Evolutionary conservation across 2,888 invertebrate genomes (phyloP), one percentile per base, ranked within the genome.

Genomic region (Cyclophora albipunctata): DNA sequence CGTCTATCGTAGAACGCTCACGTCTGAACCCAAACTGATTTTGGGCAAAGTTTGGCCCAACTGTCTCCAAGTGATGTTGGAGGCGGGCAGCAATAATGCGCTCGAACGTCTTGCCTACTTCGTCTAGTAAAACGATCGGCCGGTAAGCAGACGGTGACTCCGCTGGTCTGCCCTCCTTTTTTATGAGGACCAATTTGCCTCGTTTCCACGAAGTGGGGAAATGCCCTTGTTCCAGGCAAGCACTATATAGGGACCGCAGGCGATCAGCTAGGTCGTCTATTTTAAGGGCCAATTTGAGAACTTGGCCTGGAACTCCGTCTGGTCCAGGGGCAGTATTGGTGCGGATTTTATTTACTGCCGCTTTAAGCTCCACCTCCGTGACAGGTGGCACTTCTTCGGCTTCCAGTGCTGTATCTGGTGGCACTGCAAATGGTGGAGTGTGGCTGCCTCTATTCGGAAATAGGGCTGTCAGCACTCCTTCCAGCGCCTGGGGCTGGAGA

Each of bases 221-320:
- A 7, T 42, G 42, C 3, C 42, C 5, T 34, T n/a, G 7, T 40
- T 34, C 33, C 49, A 46, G n/a, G 47, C 45, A 53, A 47, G 51
- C 54, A 48, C 33, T n/a, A 34, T 42, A 35, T 6, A 47, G 45
- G 48, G 5, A 34, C 6, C 20, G 20, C 4, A 46, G 41, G 7
- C 7, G 20, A 20, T 7, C 6, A n/a, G 4, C 40, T 4, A 33
- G 3, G 37, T 34, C 46, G 5, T 7, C 46, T 34, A 34, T 5
- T 5, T 37, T 37, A 3, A 35, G 20, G n/a, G 35, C 20, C 62
- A 80, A 78, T 54, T 93, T 92, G 5, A 5, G 34, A 3, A 7
- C 45, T 81, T 92, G 92, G 78, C 91, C 91, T 71, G 93, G 92
- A 55, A 94, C 48, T 52, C 53, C 47, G 41, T 44, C 45, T 5